Conservation (phyloP, 1,140 invertebrate genomes). For the Mercenaria mercenaria region DNA sequence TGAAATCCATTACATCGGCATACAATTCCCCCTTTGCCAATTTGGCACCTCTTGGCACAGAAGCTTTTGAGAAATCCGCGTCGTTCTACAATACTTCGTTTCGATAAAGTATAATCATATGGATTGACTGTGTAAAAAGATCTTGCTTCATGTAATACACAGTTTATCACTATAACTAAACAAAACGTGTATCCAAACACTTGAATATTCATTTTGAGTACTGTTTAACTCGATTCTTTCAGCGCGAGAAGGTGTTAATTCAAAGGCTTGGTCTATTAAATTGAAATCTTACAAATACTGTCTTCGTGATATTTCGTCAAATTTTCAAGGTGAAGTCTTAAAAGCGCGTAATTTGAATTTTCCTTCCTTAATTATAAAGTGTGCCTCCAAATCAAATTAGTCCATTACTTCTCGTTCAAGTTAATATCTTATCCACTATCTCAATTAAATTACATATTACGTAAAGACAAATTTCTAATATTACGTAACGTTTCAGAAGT, state of each 20-base stretch:
- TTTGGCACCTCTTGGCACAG: constrained; percentile 54
- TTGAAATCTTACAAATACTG: not conserved
- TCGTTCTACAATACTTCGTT: not conserved
- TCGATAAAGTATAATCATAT: not conserved
- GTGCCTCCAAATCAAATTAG: constrained; percentile 26
- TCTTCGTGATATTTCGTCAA: not conserved
- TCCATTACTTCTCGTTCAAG: not conserved
- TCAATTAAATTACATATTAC: too few relatives aligned
- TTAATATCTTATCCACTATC: too few relatives aligned
- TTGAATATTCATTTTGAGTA: constrained; percentile 34
- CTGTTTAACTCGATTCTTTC: too few relatives aligned
- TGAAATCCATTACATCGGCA: constrained; percentile 68
- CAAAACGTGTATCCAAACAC: constrained; percentile 8
- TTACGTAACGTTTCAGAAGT: too few relatives aligned
- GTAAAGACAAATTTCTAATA: too few relatives aligned
- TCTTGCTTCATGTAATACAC: constrained; percentile 27
- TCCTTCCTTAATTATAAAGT: not conserved
- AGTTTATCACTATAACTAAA: constrained; percentile 46
- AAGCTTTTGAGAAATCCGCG: constrained; percentile 51
- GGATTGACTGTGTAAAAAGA: constrained; percentile 9
- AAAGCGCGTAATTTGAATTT: not conserved
- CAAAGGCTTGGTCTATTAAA: not conserved
- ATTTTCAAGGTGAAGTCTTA: not conserved
- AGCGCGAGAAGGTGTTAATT: not conserved
- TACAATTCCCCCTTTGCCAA: constrained; percentile 65